A percentile compares a stretch with the other conserved stretches of the same genome.
Evolutionary conservation across 2,113 vertebrate genomes (phyloP).

Genomic region (Megaptera novaeangliae): DNA sequence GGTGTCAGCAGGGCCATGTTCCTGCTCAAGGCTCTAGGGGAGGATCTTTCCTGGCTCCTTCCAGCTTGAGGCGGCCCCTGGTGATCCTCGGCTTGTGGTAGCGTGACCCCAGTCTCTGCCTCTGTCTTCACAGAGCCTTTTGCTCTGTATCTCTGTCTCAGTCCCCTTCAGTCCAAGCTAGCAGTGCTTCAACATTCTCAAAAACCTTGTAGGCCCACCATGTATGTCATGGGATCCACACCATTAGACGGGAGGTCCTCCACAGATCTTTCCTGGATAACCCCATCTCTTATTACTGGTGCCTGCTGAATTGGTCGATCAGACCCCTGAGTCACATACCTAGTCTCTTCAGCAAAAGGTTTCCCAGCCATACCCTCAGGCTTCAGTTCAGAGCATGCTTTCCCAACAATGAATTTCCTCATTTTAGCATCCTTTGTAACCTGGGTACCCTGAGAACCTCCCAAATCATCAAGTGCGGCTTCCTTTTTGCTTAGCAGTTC

Average conservation of each 20-base stretch:
- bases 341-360: neutral
- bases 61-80: neutral
- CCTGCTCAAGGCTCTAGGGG: neutral
- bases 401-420: neutral
- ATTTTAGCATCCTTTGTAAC: neutral
- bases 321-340: neutral
- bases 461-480: neutral
- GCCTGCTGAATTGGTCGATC: neutral
- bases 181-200: neutral
- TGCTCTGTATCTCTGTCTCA: neutral
- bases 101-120: too few species aligned
- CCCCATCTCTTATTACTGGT: neutral
- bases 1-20: rapidly evolving
- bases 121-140: neutral
- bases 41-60: neutral
- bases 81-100: neutral
- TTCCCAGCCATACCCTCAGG: neutral
- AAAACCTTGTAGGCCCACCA: neutral
- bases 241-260: neutral
- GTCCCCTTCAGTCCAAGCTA: neutral
- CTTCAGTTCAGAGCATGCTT: neutral
- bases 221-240: too few species aligned
- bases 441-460: neutral
- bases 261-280: neutral
- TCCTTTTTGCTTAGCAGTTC: neutral